Conservation (phyloP, 2,888 invertebrate species). For the Protonemura montana region DNA sequence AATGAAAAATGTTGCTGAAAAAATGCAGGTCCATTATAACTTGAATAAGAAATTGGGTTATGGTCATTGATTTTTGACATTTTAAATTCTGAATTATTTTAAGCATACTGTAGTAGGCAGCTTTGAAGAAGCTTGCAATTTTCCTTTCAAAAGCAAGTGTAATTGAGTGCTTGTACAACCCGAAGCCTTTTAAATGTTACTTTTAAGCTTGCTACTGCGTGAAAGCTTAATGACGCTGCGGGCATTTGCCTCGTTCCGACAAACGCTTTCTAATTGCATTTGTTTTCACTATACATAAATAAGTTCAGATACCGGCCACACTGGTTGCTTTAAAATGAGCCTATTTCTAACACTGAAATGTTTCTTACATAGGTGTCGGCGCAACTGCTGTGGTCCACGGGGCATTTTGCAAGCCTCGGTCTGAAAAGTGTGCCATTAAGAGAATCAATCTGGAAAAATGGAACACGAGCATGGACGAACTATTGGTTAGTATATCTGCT, state of each 20-base stretch:
- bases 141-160: background rate
- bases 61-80: background rate
- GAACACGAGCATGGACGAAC: slow-evolving; percentile 99
- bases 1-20: too few relatives aligned
- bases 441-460: slow-evolving; percentile 98
- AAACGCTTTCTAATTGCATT: background rate
- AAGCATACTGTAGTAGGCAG: too few relatives aligned
- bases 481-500: slow-evolving; percentile 86
- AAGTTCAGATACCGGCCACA: background rate
- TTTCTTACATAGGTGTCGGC: slow-evolving; percentile 77
- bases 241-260: background rate
- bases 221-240: background rate
- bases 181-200: background rate
- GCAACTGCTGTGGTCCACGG: slow-evolving; percentile 96
- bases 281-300: background rate
- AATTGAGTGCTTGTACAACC: background rate
- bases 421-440: slow-evolving; percentile 98
- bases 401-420: slow-evolving; percentile 88
- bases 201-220: background rate
- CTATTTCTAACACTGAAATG: too few relatives aligned
- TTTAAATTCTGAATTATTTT: background rate
- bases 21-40: too few relatives aligned
- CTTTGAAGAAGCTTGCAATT: too few relatives aligned
- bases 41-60: background rate
- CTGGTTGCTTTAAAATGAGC: too few relatives aligned